Percentiles rank a stretch among this genome's conserved stretches.
Conservation (phyloP, 2,113 vertebrate genomes). For the Rhabdornis inornatus region DNA sequence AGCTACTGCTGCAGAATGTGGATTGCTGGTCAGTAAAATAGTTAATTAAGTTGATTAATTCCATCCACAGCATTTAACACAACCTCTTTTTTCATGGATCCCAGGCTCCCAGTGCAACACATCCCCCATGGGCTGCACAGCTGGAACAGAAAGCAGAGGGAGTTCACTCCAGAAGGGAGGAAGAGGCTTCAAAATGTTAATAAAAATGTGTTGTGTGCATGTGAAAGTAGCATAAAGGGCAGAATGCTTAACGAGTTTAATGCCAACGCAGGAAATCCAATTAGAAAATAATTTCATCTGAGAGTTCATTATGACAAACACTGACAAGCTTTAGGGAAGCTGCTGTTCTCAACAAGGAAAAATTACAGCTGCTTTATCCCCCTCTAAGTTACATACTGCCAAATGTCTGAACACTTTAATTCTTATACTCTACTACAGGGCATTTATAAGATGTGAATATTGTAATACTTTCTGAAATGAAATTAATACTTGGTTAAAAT, state of each 20-base stretch:
- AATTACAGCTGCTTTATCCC: background rate
- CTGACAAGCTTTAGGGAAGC: background rate
- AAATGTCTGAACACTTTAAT: background rate
- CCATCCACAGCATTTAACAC: background rate
- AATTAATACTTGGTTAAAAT: background rate
- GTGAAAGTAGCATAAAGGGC: constrained; percentile 4
- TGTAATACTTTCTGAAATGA: background rate
- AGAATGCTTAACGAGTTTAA: background rate
- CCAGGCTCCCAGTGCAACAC: background rate
- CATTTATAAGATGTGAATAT: background rate
- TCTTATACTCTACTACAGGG: background rate
- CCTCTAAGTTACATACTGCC: background rate
- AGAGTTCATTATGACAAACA: constrained; percentile 4
- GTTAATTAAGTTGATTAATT: background rate
- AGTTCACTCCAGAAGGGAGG: background rate
- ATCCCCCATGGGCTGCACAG: background rate
- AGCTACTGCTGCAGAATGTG: background rate
- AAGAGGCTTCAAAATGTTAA: background rate
- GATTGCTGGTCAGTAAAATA: background rate
- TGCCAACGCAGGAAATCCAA: background rate
- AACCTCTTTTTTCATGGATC: background rate
- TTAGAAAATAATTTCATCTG: constrained; percentile 28
- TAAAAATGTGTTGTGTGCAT: background rate
- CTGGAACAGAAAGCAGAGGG: background rate
- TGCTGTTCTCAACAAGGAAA: background rate